Percentiles rank a stretch among this genome's conserved stretches.
Evolutionary conservation across 2,888 invertebrate species (phyloP).

Genomic region (Heliconius sara): DNA sequence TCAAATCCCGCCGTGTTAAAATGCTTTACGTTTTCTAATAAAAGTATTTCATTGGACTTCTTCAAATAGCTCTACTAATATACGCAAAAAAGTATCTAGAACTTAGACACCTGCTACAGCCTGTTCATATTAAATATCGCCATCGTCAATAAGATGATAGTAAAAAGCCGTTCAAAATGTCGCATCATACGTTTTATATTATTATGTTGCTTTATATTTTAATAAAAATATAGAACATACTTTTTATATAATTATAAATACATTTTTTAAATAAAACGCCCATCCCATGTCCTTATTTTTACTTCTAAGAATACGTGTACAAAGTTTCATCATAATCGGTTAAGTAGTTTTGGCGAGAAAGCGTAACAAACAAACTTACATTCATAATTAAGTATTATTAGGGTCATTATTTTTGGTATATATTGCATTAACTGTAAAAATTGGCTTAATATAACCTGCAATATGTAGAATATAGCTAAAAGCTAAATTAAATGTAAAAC

Average conservation of each 20-base stretch:
- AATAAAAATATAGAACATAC: neutral
- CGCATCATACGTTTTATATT: neutral
- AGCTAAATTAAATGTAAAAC: neutral
- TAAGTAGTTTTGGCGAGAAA: too few species aligned
- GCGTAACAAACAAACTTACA: too few species aligned
- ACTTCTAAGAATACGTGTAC: too few species aligned
- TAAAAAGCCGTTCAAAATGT: constrained; percentile 18
- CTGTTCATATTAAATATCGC: neutral
- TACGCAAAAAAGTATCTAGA: neutral
- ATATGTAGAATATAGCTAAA: too few species aligned
- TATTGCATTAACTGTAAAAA: too few species aligned
- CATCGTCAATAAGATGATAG: constrained; percentile 3
- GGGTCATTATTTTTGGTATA: too few species aligned
- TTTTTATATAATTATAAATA: neutral
- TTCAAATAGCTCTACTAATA: neutral
- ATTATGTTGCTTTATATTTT: neutral
- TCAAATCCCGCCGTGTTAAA: too few species aligned
- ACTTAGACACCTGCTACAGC: constrained; percentile 4
- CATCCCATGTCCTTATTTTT: too few species aligned
- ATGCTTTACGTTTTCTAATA: too few species aligned
- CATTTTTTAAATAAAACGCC: neutral
- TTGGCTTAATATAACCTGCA: too few species aligned
- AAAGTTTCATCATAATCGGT: too few species aligned
- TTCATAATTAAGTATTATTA: too few species aligned
- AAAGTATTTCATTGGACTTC: neutral